Base-by-base conservation (phyloP, 2,888 invertebrate genomes). In the Philhelius pedissequus region DNA sequence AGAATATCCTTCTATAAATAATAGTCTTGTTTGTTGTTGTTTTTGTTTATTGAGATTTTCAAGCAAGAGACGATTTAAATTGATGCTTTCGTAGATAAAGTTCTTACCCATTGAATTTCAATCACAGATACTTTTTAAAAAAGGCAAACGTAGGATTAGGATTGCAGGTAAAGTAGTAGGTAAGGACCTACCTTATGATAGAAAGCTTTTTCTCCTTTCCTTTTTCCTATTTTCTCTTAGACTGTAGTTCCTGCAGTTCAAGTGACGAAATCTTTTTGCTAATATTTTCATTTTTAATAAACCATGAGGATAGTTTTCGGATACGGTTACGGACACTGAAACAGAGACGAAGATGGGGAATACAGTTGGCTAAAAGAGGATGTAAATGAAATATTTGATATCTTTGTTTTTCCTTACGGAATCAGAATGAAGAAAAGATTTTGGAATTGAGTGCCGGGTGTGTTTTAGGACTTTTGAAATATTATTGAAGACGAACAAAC, bases 281-380 rank as follows among this genome's bases (percentile, higher is more conserved):
- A 76, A 76, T 69, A 50, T 76, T 76, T 76, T 69, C 52, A 76
- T 40, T 60, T 69, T 76, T 69, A 76, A 76, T 76, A 76, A 69
- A 69, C 76, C 76, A 60, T 76, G 38, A 58, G 50, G 58, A 76
- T 76, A 43, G 62, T 62, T 62, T 40, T 43, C 27, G 76, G 69
- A 32, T 60, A 69, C 69, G 60, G 38, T 75, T 54, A n/a, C n/a
- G n/a, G n/a, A n/a, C n/a, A n/a, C n/a, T n/a, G n/a, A n/a, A n/a
- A n/a, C n/a, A n/a, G n/a, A n/a, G n/a, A n/a, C n/a, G n/a, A n/a
- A n/a, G n/a, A n/a, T n/a, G n/a, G n/a, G n/a, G n/a, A n/a, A n/a
- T n/a, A n/a, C n/a, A n/a, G 52, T 54, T 22, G 8, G 45, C 25
- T 25, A 11, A 43, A 54, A 38, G 25, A 66, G 25, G 25, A 66